Evolutionary conservation across 2,888 invertebrate species (phyloP), one percentile per base, ranked within the genome.

Genomic region (Synergus itoensis): DNA sequence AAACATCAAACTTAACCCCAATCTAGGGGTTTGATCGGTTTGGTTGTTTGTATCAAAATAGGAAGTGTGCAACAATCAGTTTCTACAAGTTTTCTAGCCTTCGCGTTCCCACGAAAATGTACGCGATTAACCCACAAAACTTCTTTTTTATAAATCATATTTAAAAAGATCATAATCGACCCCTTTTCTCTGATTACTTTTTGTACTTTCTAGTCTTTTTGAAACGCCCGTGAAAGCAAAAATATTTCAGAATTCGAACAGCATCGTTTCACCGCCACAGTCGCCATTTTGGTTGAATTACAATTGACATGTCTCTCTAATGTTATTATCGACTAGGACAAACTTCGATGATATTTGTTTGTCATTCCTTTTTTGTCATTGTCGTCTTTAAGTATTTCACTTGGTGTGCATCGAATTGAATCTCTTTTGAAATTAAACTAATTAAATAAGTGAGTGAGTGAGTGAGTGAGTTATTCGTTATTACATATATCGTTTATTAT

Each of bases 271-370:
- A 36, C 41, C 41, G 82, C 84, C 83, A 77, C 77, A 83, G 84
- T 86, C 88, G 90, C 90, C 90, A 90, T 90, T 89, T 90, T 90
- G 89, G 88, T 89, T 87, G 86, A 85, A 86, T 87, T 83, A 87
- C 87, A 89, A 87, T 88, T 89, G 88, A 90, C 89, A 90, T 90
- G 88, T 90, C 90, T 89, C 87, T 90, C 88, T 90, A 89, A 90
- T 90, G 90, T 90, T 90, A 90, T 90, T 90, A 90, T 90, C 90
- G 88, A 89, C 73, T 73, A 53, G 48, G 53, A 53, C 36, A 73
- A 73, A 73, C 73, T 53, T 73, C 14, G 53, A 73, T 53, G 69
- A 69, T 73, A 57, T 40, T 73, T 73, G 69, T 73, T 73, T 73
- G 73, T 73, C 73, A 73, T 73, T 73, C 48, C 48, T 73, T 73